These are phyloP conservation scores for Chaunax sp. DNA, from an alignment of 2,797 vertebrate genomes.

Conservation along the genomic window DNA sequence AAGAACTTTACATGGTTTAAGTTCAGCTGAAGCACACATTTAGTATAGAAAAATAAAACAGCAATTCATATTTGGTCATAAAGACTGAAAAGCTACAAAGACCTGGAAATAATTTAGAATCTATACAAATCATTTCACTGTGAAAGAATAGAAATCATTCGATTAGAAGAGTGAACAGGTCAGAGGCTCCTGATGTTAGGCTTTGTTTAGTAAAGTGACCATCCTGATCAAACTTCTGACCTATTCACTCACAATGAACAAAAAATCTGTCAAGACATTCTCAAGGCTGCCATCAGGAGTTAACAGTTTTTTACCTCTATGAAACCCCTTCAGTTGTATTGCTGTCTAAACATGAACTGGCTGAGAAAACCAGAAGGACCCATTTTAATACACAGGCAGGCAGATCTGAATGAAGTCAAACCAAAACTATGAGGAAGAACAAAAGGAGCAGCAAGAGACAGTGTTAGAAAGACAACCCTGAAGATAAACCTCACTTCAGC, in stretches of 20 bases:
- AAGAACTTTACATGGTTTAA: background rate
- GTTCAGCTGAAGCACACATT: conserved; percentile 15
- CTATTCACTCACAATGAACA: background rate
- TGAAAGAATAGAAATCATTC: conserved; percentile 33
- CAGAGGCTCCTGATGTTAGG: background rate
- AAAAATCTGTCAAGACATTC: conserved; percentile 10
- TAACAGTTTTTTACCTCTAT: background rate
- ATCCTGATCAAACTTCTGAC: background rate
- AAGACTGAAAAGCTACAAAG: conserved; percentile 45
- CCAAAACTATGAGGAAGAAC: conserved; percentile 11
- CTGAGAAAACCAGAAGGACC: conserved; percentile 15
- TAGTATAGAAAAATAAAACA: conserved; percentile 44
- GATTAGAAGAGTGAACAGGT: conserved; percentile 12
- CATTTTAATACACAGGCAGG: conserved; percentile 14
- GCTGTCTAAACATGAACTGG: too few species aligned
- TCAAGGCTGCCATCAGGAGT: background rate
- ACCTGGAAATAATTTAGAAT: conserved; percentile 39
- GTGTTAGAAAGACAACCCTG: conserved; percentile 39
- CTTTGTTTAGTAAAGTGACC: background rate
- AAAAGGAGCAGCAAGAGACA: conserved; percentile 31
- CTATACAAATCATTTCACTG: conserved; percentile 37
- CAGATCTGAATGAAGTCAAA: background rate
- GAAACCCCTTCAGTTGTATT: background rate
- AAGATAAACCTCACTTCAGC: conserved; percentile 62
- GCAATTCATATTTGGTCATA: conserved; percentile 46